Evolutionary conservation across 2,797 vertebrate genomes (phyloP), one percentile per base, ranked within the genome.

Genomic region (Sebastes aleutianus): DNA sequence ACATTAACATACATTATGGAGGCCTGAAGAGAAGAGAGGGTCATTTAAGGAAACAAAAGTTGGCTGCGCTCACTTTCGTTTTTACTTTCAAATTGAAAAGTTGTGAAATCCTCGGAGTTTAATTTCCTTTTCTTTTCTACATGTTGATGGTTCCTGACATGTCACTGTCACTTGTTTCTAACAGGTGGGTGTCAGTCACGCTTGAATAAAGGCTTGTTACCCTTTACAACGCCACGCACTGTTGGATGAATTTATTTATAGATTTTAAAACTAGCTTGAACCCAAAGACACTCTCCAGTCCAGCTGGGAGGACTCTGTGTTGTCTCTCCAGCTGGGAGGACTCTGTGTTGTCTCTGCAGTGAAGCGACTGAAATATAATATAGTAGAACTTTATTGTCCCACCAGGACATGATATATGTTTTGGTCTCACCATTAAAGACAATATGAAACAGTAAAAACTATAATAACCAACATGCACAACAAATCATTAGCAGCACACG

Each of bases 1-100:
- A 82, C 10, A 89, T 89, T 86, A 76, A 80, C 88, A 90, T 90
- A 85, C 4, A 82, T 89, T 81, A 84, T 3, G 5, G 58, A 0
- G 27, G 29, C 16, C 32, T 62, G 8, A 83, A 77, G 82, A 22
- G 39, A 32, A 29, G 36, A 58, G 16, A 53, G 54, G 58, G 70
- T 86, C 79, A 72, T 76, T 85, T 80, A 54, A 67, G 72, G 59
- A 84, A 81, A 62, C 64, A 36, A 12, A 80, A 79, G 26, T 80
- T 66, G 20, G 50, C 64, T 43, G 61, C 6, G 2, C 8, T 58
- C 31, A 16, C 27, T 81, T 78, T 54, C 1, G 20, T 64, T 79
- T 83, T 69, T 56, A 80, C 69, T 80, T 80, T 85, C 11, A 76
- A 65, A 84, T 71, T 63, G 8, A n/a, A 68, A 63, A 76, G 50